phyloP scores from a whole-genome alignment of 2,113 vertebrate species.

The Psilopogon haemacephalus region DNA sequence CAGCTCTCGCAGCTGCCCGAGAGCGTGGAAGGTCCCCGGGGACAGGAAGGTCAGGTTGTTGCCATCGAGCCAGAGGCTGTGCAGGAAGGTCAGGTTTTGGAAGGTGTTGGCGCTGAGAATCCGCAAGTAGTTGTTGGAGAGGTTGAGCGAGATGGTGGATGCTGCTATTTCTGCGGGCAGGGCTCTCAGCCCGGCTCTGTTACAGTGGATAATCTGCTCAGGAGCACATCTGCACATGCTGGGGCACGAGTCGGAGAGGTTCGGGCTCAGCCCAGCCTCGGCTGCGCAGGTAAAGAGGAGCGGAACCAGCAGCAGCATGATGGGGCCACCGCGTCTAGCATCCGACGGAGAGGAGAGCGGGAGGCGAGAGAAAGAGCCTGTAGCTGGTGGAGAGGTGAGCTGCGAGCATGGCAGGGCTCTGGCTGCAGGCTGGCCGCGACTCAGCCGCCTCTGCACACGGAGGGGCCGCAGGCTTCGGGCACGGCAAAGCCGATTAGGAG shows the following conservation, averaged over 20 bases:
- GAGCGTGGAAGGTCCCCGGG: constrained; percentile 57
- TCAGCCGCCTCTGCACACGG: background rate
- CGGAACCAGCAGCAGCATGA: constrained; percentile 27
- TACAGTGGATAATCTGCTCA: constrained; percentile 40
- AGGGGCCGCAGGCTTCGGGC: background rate
- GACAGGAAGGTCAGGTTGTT: constrained; percentile 71
- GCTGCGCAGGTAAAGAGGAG: background rate
- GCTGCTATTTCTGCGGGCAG: constrained; percentile 56
- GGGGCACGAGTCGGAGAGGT: constrained; percentile 36
- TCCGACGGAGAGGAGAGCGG: background rate
- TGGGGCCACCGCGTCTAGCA: background rate
- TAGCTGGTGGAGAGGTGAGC: constrained; percentile 26
- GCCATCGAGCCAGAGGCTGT: constrained; percentile 63
- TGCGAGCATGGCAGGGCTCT: background rate
- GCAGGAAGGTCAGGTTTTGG: constrained; percentile 61
- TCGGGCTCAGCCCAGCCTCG: background rate
- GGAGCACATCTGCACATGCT: constrained; percentile 50
- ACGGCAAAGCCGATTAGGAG: constrained; percentile 22
- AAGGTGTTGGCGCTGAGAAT: constrained; percentile 52
- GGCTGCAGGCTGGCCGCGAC: background rate
- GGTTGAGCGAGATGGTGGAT: constrained; percentile 50
- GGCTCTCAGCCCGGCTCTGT: constrained; percentile 44
- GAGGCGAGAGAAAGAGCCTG: background rate
- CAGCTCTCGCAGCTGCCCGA: constrained; percentile 56
- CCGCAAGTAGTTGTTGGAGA: constrained; percentile 61